A percentile compares a stretch with the other conserved stretches of the same genome.
These are phyloP conservation scores for Acrossocheilus fasciatus DNA, from an alignment of 2,797 vertebrate species.

Conservation along the genomic window DNA sequence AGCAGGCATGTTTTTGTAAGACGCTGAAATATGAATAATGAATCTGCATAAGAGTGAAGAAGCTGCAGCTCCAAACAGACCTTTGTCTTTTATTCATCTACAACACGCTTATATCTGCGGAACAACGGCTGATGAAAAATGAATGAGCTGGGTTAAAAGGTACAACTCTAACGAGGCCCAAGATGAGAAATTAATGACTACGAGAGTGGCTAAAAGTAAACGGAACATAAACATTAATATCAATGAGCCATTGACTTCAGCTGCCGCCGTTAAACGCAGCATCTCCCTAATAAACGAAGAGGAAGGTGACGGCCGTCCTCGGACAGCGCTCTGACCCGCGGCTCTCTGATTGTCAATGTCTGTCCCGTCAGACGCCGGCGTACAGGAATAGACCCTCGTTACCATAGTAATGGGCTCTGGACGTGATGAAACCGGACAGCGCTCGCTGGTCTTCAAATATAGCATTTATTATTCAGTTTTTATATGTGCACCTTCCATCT, in stretches of 20 bases:
- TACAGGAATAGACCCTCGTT: conserved; percentile 82
- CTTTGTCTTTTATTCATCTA: conserved; percentile 69
- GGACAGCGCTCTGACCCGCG: background rate
- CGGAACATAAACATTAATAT: conserved; percentile 69
- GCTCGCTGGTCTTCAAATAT: conserved; percentile 76
- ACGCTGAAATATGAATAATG: conserved; percentile 73
- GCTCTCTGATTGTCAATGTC: conserved; percentile 9
- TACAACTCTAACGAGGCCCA: conserved; percentile 68
- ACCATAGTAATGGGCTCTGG: conserved; percentile 81
- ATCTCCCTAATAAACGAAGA: conserved; percentile 69
- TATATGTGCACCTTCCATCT: conserved; percentile 57
- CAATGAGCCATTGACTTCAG: conserved; percentile 66
- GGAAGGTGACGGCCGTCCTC: conserved; percentile 58
- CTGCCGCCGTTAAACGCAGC: conserved; percentile 65
- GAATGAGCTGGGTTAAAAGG: conserved; percentile 68
- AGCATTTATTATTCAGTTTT: conserved; percentile 74
- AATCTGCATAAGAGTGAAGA: conserved; percentile 69
- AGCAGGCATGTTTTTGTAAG: background rate
- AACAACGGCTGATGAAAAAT: conserved; percentile 60
- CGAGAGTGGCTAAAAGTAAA: conserved; percentile 70
- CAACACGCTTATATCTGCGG: conserved; percentile 64
- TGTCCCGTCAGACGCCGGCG: conserved; percentile 75
- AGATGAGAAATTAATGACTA: conserved; percentile 72
- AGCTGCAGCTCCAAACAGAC: conserved; percentile 52
- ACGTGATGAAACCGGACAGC: conserved; percentile 79